These are phyloP conservation scores for Pollicipes pollicipes DNA, from an alignment of 1,140 invertebrate species.

Conservation along the genomic window DNA sequence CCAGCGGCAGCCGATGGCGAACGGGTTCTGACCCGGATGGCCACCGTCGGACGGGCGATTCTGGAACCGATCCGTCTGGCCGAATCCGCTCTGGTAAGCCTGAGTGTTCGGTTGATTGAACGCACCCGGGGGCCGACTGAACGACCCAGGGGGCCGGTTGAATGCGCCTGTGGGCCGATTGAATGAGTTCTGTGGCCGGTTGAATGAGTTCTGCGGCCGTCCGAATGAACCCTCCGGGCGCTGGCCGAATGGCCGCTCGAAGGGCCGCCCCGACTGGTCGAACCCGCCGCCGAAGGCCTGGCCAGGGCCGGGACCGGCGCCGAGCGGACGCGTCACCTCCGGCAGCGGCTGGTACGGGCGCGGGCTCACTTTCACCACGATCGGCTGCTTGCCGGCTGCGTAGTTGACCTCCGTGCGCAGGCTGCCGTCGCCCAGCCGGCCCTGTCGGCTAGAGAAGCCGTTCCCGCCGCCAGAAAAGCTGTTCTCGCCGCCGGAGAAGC, in stretches of 20 bases:
- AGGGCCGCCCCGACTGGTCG: too few species aligned
- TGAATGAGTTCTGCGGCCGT: not conserved
- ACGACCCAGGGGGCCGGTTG: not conserved
- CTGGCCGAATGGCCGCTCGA: too few species aligned
- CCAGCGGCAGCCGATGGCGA: too few species aligned
- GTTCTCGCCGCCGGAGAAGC: too few species aligned
- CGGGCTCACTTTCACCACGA: not conserved
- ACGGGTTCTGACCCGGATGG: too few species aligned
- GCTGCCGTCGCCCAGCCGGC: not conserved
- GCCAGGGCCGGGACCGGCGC: not conserved
- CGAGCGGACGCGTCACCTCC: not conserved
- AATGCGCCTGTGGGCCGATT: not conserved
- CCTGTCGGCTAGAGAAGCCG: not conserved
- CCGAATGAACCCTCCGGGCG: not conserved
- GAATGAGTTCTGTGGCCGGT: not conserved
- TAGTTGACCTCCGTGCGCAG: not conserved
- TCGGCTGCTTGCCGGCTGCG: not conserved
- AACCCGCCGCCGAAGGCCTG: not conserved
- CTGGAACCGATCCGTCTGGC: not conserved
- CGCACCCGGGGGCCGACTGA: not conserved
- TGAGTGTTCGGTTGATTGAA: too few species aligned
- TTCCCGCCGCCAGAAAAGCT: too few species aligned
- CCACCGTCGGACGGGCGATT: not conserved
- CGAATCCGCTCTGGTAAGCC: too few species aligned
- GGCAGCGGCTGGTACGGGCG: not conserved